Percentiles rank a stretch among this genome's conserved stretches.
Evolutionary conservation across 2,888 invertebrate species (phyloP).

Genomic region (Slavum lentiscoides): DNA sequence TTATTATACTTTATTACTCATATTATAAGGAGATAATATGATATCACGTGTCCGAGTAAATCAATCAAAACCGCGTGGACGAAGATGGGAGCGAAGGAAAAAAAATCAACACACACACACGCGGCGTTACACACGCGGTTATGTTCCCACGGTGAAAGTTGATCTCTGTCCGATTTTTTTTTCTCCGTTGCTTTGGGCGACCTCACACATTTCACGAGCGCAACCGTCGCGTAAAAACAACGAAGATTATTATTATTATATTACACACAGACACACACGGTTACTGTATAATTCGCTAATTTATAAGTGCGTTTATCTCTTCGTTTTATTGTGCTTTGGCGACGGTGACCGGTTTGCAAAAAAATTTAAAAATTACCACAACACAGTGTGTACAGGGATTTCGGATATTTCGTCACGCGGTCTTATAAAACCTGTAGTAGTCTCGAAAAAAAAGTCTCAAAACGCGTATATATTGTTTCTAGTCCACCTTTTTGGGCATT

Average conservation of each 20-base stretch:
- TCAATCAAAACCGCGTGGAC: not conserved
- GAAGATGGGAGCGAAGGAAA: not conserved
- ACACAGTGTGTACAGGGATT: too few relatives aligned
- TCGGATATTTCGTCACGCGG: too few relatives aligned
- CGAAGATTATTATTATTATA: too few relatives aligned
- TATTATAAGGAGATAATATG: too few relatives aligned
- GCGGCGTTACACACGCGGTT: not conserved
- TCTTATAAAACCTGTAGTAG: too few relatives aligned
- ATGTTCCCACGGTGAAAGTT: constrained; percentile 52
- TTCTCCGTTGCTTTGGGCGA: constrained; percentile 30
- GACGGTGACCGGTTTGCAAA: too few relatives aligned
- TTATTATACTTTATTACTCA: not conserved
- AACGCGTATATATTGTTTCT: too few relatives aligned
- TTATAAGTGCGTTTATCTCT: too few relatives aligned
- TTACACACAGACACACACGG: not conserved
- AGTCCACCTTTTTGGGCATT: too few relatives aligned
- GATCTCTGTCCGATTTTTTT: constrained; percentile 38
- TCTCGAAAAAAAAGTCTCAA: too few relatives aligned
- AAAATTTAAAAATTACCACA: too few relatives aligned
- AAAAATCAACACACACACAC: not conserved
- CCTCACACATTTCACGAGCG: constrained; percentile 38
- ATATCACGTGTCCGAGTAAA: not conserved
- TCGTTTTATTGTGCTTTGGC: too few relatives aligned
- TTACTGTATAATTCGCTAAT: not conserved
- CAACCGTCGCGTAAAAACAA: constrained; percentile 23